Percentiles rank a stretch among this genome's conserved stretches.
These are phyloP conservation scores for Callyntrura guangdongensis DNA, from an alignment of 2,888 invertebrate genomes.

Conservation along the genomic window DNA sequence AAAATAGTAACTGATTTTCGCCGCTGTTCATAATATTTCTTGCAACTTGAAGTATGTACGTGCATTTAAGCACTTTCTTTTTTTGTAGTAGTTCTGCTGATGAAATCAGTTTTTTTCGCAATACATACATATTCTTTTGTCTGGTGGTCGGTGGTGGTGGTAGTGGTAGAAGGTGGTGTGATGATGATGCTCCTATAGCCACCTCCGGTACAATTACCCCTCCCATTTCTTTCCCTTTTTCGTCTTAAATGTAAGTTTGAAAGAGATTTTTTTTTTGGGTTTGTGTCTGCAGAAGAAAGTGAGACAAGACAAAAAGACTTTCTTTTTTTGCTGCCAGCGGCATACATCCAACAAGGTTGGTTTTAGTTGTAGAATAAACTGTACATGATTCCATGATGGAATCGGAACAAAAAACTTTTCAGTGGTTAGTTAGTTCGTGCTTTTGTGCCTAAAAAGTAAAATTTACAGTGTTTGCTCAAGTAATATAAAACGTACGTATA, in stretches of 20 bases:
- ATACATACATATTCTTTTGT: background rate
- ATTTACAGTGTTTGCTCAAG: background rate
- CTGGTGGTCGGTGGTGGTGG: background rate
- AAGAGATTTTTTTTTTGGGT: background rate
- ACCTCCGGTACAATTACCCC: background rate
- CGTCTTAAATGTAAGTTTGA: conserved; percentile 12
- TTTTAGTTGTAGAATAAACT: background rate
- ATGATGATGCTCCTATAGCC: background rate
- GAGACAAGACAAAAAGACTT: background rate
- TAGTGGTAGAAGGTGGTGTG: too few species aligned
- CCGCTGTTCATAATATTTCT: too few species aligned
- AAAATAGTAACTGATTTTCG: too few species aligned
- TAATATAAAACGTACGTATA: background rate
- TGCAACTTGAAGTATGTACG: background rate
- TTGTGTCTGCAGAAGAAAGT: background rate
- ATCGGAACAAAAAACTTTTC: conserved; percentile 39
- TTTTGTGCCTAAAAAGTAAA: conserved; percentile 20
- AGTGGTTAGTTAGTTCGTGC: conserved; percentile 26
- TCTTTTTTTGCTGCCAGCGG: conserved; percentile 52
- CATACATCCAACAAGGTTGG: background rate
- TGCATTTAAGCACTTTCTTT: background rate
- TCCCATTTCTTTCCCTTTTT: conserved; percentile 20
- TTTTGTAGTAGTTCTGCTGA: conserved; percentile 34
- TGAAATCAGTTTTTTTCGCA: conserved; percentile 61
- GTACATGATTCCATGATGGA: conserved; percentile 11